Evolutionary conservation across 2,797 vertebrate species (phyloP), one percentile per base, ranked within the genome.

Genomic region (Xiphophorus birchmanni): DNA sequence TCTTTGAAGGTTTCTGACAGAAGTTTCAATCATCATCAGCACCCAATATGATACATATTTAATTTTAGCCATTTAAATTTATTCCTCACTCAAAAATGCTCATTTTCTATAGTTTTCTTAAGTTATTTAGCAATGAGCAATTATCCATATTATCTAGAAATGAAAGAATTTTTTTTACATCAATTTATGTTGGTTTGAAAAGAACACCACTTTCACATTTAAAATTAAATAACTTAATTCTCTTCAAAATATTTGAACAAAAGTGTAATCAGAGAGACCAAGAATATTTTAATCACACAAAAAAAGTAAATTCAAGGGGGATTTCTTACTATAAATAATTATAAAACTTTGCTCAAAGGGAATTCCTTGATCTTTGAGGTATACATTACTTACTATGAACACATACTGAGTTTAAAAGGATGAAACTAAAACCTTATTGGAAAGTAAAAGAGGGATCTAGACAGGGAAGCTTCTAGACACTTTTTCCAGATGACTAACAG

Each of bases 401-500:
- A 82, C 76, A 50, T 47, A 32, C 3, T 4, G 13, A 32, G 4
- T 67, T 56, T 23, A 73, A 37, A 83, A 79, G 86, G 76, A 87
- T 86, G 87, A 93, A 89, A 91, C 80, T 77, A 83, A 85, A 83
- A 79, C 65, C 81, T 15, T 42, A 17, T 81, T 79, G 88, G 88
- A 93, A 93, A 93, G 85, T 87, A 90, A 91, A 93, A 92, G 80
- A 86, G 83, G 82, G 85, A 91, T 88, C 75, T 86, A 67, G 56
- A 67, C 13, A 78, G 80, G 80, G 82, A 86, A 88, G 81, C 75
- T 77, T 52, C 78, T 9, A 29, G 73, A 52, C 17, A 50, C 35
- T 47, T 63, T n/a, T 82, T 45, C 17, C 26, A 18, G 17, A 42
- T 90, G 90, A 86, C 76, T 88, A 79, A 85, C 45, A 83, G 79